Conservation (phyloP, 2,113 vertebrate genomes). For the Plestiodon gilberti region DNA sequence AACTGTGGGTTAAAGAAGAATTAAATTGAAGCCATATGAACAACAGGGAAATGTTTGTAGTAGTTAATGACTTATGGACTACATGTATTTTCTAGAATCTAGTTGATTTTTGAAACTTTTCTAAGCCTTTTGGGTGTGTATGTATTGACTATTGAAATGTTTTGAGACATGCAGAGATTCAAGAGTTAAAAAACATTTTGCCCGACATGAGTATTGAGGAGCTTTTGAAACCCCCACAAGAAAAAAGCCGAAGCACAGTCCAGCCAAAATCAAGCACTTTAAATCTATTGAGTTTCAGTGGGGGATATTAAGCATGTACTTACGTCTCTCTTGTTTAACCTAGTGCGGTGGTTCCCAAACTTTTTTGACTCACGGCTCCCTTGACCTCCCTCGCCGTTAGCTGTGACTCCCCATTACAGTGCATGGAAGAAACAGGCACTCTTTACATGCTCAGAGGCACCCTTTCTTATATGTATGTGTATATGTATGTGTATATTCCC, state of each 20-base stretch:
- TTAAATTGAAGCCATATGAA: background rate
- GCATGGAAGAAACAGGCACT: too few relatives aligned
- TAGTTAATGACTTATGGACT: conserved; percentile 42
- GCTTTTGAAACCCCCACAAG: background rate
- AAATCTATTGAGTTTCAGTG: background rate
- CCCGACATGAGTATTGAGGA: background rate
- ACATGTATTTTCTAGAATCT: conserved; percentile 27
- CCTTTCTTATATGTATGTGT: too few relatives aligned
- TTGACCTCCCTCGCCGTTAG: too few relatives aligned
- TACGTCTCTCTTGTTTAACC: background rate
- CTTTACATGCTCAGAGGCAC: too few relatives aligned
- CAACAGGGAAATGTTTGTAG: conserved; percentile 16
- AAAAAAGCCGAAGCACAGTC: background rate
- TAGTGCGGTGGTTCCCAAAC: too few relatives aligned
- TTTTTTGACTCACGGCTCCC: too few relatives aligned
- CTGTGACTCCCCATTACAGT: too few relatives aligned
- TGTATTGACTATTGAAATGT: background rate
- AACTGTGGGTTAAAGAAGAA: conserved; percentile 20
- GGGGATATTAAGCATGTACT: background rate
- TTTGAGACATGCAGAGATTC: background rate
- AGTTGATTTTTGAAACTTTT: conserved; percentile 11
- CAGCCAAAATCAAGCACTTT: background rate
- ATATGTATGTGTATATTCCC: too few relatives aligned
- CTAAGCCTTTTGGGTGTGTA: conserved; percentile 13
- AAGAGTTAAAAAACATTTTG: background rate